Evolutionary conservation across 1,140 invertebrate species (phyloP).

Genomic region (Bombus consobrinus): DNA sequence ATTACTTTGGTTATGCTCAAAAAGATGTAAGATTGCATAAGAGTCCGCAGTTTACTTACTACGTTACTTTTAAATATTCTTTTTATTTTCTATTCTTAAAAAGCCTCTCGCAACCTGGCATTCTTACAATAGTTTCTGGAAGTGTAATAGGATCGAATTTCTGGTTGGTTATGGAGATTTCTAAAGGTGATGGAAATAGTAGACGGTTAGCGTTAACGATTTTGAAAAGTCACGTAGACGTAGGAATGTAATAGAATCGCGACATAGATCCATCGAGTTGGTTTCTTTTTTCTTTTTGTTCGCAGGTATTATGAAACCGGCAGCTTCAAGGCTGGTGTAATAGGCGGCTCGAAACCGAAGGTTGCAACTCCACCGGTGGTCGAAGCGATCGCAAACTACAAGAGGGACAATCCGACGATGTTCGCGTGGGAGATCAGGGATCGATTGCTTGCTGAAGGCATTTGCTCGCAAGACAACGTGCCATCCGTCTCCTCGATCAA

Average conservation of each 20-base stretch:
- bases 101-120: neutral
- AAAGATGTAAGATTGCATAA: neutral
- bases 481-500: constrained; percentile 99
- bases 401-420: constrained; percentile 99
- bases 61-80: neutral
- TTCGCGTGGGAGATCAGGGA: constrained; percentile 99
- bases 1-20: too few relatives aligned
- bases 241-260: constrained; percentile 1
- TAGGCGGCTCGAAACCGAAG: constrained; percentile 99
- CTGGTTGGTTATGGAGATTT: neutral
- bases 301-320: constrained; percentile 98
- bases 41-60: neutral
- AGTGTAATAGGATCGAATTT: neutral
- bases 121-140: neutral
- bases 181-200: neutral
- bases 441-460: constrained; percentile 96
- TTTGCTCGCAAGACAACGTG: constrained; percentile 99
- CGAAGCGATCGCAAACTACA: constrained; percentile 99
- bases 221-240: neutral
- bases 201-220: neutral
- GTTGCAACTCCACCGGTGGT: constrained; percentile 99
- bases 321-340: constrained; percentile 99
- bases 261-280: constrained; percentile 14
- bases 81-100: neutral
- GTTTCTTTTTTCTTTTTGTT: constrained; percentile 30